A percentile compares a stretch with the other conserved stretches of the same genome.
Conservation (phyloP, 2,113 vertebrate species). For the Ornithorhynchus anatinus region DNA sequence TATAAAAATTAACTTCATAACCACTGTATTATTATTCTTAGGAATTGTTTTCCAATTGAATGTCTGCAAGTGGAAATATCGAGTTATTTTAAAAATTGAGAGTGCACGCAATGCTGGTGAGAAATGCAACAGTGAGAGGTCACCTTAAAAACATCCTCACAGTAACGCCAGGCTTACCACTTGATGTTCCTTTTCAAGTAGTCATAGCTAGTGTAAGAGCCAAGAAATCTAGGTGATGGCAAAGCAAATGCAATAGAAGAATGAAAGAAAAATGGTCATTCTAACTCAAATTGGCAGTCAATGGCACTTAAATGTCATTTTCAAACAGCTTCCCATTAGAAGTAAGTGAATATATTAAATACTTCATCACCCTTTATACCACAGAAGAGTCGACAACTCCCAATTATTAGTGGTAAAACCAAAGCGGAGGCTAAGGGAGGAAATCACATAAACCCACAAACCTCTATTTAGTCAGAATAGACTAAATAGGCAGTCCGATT, state of each 20-base stretch:
- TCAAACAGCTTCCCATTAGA: too few relatives aligned
- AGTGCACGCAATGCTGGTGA: conserved; percentile 76
- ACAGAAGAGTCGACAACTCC: too few relatives aligned
- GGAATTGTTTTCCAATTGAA: neutral
- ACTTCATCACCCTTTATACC: too few relatives aligned
- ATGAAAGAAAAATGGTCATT: conserved; percentile 76
- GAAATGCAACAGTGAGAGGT: conserved; percentile 60
- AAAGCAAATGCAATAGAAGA: conserved; percentile 78
- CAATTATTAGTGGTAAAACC: too few relatives aligned
- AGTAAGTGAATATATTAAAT: too few relatives aligned
- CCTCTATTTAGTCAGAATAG: too few relatives aligned
- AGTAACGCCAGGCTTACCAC: conserved; percentile 76
- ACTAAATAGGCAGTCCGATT: too few relatives aligned
- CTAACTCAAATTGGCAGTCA: conserved; percentile 60
- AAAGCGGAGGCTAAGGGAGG: too few relatives aligned
- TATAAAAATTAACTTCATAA: neutral
- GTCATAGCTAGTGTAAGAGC: conserved; percentile 81
- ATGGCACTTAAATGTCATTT: conserved; percentile 26
- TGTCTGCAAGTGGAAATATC: too few relatives aligned
- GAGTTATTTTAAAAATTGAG: neutral
- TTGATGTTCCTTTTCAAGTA: conserved; percentile 80
- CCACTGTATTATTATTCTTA: neutral
- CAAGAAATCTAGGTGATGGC: conserved; percentile 79
- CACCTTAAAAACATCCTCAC: conserved; percentile 68
- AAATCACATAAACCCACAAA: too few relatives aligned